These are phyloP conservation scores for Gambusia affinis DNA, from an alignment of 2,113 vertebrate genomes.

Conservation along the genomic window DNA sequence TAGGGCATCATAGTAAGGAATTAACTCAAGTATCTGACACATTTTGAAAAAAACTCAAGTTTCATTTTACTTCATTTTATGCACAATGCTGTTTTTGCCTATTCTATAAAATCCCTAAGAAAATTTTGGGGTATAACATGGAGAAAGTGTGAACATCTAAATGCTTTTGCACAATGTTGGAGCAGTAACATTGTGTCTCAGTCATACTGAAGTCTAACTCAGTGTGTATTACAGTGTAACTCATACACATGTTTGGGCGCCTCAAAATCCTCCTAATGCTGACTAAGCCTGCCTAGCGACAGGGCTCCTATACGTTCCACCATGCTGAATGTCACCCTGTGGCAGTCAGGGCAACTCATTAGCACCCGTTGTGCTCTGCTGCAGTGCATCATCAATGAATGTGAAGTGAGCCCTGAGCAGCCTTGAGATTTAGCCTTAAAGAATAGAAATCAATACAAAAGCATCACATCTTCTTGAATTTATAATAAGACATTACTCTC, in stretches of 20 bases:
- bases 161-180: too few species aligned
- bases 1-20: too few species aligned
- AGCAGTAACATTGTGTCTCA: not conserved
- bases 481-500: not conserved
- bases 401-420: slow-evolving; percentile 23
- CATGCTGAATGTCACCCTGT: slow-evolving; percentile 47
- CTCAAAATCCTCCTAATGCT: slow-evolving; percentile 5
- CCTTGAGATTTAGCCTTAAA: slow-evolving; percentile 28
- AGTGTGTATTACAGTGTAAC: slow-evolving; percentile 3
- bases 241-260: slow-evolving; percentile 19
- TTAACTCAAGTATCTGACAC: too few species aligned
- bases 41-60: too few species aligned
- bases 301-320: slow-evolving; percentile 5
- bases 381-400: slow-evolving; percentile 33
- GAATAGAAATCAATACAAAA: slow-evolving; percentile 27
- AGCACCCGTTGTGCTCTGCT: slow-evolving; percentile 21
- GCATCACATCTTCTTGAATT: slow-evolving; percentile 8
- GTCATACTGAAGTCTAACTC: not conserved
- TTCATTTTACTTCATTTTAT: too few species aligned
- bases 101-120: too few species aligned
- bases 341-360: slow-evolving; percentile 46
- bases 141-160: too few species aligned
- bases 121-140: too few species aligned
- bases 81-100: too few species aligned
- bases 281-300: slow-evolving; percentile 17